These are phyloP conservation scores for Calephelis nemesis DNA, from an alignment of 1,140 invertebrate genomes.

Conservation along the genomic window DNA sequence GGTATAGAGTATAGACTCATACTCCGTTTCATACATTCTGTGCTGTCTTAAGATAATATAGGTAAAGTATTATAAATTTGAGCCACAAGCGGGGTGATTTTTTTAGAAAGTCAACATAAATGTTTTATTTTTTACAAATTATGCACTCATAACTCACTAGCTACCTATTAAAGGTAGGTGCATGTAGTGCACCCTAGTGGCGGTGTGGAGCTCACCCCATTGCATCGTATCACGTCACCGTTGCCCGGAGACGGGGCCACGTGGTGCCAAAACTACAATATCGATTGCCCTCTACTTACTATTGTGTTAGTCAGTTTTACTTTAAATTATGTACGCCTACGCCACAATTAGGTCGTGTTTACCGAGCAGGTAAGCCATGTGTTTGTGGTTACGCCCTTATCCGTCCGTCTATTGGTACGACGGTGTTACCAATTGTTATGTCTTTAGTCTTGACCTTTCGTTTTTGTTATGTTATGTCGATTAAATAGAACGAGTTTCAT, in stretches of 20 bases:
- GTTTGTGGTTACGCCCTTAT: conserved; percentile 5
- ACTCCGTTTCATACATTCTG: no score
- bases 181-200: conserved; percentile 13
- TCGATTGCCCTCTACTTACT: conserved; percentile 44
- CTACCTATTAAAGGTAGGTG: background rate
- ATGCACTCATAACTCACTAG: no score
- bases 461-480: background rate
- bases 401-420: background rate
- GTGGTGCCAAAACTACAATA: conserved; percentile 51
- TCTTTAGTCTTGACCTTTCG: background rate
- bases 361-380: conserved; percentile 22
- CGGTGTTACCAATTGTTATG: background rate
- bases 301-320: conserved; percentile 23
- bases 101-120: no score
- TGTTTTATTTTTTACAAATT: no score
- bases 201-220: conserved; percentile 16
- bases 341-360: conserved; percentile 54
- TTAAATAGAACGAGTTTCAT: no score
- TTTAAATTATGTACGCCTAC: conserved; percentile 52
- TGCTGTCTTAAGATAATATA: no score
- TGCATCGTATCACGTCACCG: conserved; percentile 30
- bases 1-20: no score
- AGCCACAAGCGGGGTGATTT: no score
- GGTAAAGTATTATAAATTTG: no score
- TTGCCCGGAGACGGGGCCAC: conserved; percentile 48